Base-by-base conservation (phyloP, 2,113 vertebrate genomes). In the Cyanistes caeruleus region DNA sequence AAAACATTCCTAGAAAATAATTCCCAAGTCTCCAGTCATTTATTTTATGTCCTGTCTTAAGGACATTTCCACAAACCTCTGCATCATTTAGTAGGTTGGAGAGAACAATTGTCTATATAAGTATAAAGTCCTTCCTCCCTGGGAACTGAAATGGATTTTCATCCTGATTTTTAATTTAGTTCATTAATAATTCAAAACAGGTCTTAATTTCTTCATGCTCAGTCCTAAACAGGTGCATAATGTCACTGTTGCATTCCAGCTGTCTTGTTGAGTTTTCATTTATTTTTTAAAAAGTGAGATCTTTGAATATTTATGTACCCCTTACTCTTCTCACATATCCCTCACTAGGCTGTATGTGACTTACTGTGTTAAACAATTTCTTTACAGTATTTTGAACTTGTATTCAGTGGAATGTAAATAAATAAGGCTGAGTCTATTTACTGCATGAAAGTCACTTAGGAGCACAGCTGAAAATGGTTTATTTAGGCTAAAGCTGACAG, bases 111-210 rank as follows among this genome's bases (percentile, higher is more conserved):
- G 24, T 49, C 88, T 76, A 5, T 19, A 0, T 11, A 80, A 74
- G 28, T 30, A 43, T 58, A 65, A 96, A 80, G 5, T 3, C 11
- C 11, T 53, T 79, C 27, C 70, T 88, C 68, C 52, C 41, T 69
- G 59, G 59, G 65, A 88, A 76, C 7, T 22, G 25, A 87, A 90
- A 63, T 44, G 30, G 62, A 89, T 84, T 82, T 84, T 93, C 35
- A 46, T 37, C 33, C 67, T 77, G 35, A 20, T 89, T 89, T 64
- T 60, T 90, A 73, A 88, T 93, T 84, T 78, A 60, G 13, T 49
- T 78, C 37, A 53, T 95, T 81, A 87, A 65, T 39, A 82, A 94
- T 95, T 96, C 94, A 65, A 83, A 97, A 60, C 33, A 73, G 23
- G 35, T 60, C 52, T 49, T 17, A 1, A 25, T 77, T 78, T 76